These are phyloP conservation scores for Excalfactoria chinensis DNA, from an alignment of 2,113 vertebrate species.

Conservation along the genomic window DNA sequence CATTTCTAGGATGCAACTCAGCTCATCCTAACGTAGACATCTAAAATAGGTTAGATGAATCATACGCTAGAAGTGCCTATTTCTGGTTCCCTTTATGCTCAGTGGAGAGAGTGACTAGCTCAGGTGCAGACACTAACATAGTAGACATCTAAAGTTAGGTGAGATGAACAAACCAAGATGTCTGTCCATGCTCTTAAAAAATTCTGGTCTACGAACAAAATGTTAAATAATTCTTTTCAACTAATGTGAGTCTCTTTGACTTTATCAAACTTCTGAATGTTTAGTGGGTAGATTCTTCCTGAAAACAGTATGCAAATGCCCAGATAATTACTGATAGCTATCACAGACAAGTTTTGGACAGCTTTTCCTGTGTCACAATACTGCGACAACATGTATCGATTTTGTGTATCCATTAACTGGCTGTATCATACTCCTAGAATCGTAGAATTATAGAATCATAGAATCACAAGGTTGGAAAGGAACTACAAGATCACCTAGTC, in stretches of 20 bases:
- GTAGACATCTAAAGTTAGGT: constrained; percentile 62
- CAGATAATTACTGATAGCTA: neutral
- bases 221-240: neutral
- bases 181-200: constrained; percentile 15
- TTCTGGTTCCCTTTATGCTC: constrained; percentile 47
- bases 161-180: constrained; percentile 29
- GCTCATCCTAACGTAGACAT: constrained; percentile 14
- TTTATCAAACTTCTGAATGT: neutral
- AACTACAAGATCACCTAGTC: too few species aligned
- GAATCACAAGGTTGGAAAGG: too few species aligned
- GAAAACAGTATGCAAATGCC: neutral
- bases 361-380: neutral
- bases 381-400: rapidly evolving
- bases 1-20: constrained; percentile 60
- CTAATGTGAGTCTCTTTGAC: neutral
- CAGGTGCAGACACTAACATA: constrained; percentile 45
- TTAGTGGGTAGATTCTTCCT: neutral
- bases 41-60: constrained; percentile 68
- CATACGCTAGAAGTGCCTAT: constrained; percentile 34
- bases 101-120: constrained; percentile 33
- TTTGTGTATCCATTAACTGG: neutral
- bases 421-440: neutral
- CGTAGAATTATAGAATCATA: too few species aligned
- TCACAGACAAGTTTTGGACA: neutral
- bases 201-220: neutral